Conservation (phyloP, 2,113 vertebrate genomes). For the Psittacula cyanocephala region DNA sequence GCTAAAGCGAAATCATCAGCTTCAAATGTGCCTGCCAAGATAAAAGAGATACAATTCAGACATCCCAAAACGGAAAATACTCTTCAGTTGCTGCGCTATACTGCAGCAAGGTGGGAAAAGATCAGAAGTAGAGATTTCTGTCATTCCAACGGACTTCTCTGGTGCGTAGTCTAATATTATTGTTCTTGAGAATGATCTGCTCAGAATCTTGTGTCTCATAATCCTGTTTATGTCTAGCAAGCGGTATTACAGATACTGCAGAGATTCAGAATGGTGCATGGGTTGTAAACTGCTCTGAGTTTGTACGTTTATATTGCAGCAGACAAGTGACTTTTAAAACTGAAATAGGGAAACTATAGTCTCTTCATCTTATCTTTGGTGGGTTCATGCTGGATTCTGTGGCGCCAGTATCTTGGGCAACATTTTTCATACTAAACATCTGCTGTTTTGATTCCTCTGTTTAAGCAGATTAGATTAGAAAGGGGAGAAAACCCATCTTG, state of each 20-base stretch:
- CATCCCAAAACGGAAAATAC: not conserved
- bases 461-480: conserved; percentile 9
- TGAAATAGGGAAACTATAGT: not conserved
- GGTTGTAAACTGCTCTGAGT: not conserved
- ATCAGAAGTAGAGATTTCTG: not conserved
- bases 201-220: not conserved
- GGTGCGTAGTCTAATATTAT: not conserved
- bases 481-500: not conserved
- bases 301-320: not conserved
- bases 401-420: not conserved
- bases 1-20: not conserved
- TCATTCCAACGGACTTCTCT: not conserved
- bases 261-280: not conserved
- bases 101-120: not conserved
- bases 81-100: not conserved
- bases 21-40: not conserved
- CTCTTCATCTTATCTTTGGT: not conserved
- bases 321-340: not conserved
- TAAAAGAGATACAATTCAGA: not conserved
- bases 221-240: not conserved
- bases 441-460: conserved; percentile 38
- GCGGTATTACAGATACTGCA: not conserved
- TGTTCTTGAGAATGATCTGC: not conserved
- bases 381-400: not conserved
- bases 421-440: not conserved